Percentiles rank a stretch among this genome's conserved stretches.
Evolutionary conservation across 2,113 vertebrate species (phyloP).

Genomic region (Etheostoma spectabile): DNA sequence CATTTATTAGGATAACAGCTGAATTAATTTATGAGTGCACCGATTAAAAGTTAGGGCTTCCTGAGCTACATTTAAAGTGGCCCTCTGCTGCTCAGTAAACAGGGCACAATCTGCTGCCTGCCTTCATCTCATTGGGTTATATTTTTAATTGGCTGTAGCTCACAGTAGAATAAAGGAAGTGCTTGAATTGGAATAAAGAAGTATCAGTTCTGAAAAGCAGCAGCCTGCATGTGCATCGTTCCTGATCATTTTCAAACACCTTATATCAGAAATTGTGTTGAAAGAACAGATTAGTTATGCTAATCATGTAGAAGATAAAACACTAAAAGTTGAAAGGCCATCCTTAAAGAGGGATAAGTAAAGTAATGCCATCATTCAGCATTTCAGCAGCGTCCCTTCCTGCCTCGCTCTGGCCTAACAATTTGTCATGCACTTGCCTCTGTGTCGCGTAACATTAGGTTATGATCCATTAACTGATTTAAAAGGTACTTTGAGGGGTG

Average conservation of each 20-base stretch:
- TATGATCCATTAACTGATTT: conserved; percentile 19
- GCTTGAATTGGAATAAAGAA: background rate
- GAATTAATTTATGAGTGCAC: too few relatives aligned
- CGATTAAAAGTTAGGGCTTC: too few relatives aligned
- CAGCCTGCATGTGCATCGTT: background rate
- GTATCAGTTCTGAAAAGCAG: background rate
- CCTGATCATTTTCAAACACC: background rate
- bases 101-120: background rate
- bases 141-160: conserved; percentile 3
- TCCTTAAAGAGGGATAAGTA: background rate
- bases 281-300: background rate
- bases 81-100: background rate
- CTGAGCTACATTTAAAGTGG: background rate
- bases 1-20: too few relatives aligned
- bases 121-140: background rate
- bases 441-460: background rate
- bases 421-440: background rate
- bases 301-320: background rate
- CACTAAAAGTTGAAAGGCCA: background rate
- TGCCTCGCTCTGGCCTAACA: background rate
- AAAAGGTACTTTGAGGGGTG: conserved; percentile 16
- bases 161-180: background rate
- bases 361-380: background rate
- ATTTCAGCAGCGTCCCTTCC: background rate
- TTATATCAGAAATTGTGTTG: background rate